These are phyloP conservation scores for Garrulus glandarius DNA, from an alignment of 2,797 vertebrate species.

Conservation along the genomic window DNA sequence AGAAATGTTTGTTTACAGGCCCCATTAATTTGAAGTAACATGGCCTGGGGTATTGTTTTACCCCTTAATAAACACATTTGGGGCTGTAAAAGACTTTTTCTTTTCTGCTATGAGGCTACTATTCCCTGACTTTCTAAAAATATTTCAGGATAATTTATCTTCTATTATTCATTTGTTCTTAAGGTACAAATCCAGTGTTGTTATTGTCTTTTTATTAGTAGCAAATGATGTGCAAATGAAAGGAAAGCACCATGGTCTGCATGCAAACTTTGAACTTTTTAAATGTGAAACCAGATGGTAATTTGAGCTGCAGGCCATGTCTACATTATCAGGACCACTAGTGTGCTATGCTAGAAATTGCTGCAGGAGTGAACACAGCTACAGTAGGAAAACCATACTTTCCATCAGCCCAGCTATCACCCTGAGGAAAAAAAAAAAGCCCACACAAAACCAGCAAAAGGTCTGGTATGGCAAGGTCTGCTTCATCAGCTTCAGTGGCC, in stretches of 20 bases:
- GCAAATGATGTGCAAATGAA: not conserved
- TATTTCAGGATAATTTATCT: not conserved
- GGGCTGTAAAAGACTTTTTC: not conserved
- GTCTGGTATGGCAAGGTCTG: not conserved
- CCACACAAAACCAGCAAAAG: not conserved
- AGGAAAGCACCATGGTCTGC: not conserved
- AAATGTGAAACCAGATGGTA: not conserved
- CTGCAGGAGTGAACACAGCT: not conserved
- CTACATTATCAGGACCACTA: not conserved
- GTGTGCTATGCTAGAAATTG: not conserved
- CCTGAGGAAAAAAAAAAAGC: not conserved
- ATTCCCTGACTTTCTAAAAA: not conserved
- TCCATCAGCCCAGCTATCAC: not conserved
- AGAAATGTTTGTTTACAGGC: not conserved
- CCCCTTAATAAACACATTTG: not conserved
- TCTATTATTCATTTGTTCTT: not conserved
- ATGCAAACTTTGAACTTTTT: not conserved
- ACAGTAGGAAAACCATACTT: not conserved
- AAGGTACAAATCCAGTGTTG: not conserved
- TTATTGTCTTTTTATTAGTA: not conserved
- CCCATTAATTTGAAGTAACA: not conserved
- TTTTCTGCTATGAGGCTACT: not conserved
- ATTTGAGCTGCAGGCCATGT: not conserved
- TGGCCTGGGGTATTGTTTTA: not conserved
- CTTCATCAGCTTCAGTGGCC: not conserved